Evolutionary conservation across 2,113 vertebrate genomes (phyloP).

Genomic region (Tachysurus vachellii): DNA sequence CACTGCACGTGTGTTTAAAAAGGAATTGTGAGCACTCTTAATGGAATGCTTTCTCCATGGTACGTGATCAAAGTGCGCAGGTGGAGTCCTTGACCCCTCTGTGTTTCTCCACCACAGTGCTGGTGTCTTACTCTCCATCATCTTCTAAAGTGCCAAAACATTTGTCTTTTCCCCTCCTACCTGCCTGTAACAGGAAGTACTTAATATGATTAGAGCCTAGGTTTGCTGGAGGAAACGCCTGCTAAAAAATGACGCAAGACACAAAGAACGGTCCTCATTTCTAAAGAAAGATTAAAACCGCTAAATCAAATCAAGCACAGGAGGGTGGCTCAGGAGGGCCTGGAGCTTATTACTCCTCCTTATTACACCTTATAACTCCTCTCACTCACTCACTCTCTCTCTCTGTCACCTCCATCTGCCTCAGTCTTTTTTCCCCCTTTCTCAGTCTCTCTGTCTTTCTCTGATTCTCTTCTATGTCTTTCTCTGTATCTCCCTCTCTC

Average conservation of each 20-base stretch:
- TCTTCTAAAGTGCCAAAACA: constrained; percentile 27
- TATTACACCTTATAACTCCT: too few species aligned
- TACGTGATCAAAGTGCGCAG: constrained; percentile 37
- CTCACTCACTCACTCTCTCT: constrained; percentile 23
- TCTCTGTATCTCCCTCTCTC: background rate
- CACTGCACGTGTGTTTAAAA: constrained; percentile 2
- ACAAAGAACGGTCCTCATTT: constrained; percentile 30
- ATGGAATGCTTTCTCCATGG: constrained; percentile 28
- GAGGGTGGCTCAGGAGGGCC: constrained; percentile 19
- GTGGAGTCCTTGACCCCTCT: constrained; percentile 33
- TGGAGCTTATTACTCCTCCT: constrained; percentile 29
- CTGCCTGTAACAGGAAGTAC: constrained; percentile 39
- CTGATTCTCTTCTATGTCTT: background rate
- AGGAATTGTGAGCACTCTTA: constrained; percentile 14
- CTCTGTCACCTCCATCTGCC: constrained; percentile 11
- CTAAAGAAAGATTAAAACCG: constrained; percentile 41
- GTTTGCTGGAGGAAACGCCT: constrained; percentile 15
- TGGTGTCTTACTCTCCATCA: background rate
- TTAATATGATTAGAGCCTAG: constrained; percentile 34
- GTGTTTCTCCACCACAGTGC: background rate
- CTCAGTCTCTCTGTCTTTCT: background rate
- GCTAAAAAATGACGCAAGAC: constrained; percentile 3
- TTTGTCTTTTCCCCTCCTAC: constrained; percentile 34
- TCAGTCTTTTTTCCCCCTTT: background rate
- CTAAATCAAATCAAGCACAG: constrained; percentile 27